Conservation (phyloP, 2,888 invertebrate genomes). For the Galeopsomyia nigrocyanea region DNA sequence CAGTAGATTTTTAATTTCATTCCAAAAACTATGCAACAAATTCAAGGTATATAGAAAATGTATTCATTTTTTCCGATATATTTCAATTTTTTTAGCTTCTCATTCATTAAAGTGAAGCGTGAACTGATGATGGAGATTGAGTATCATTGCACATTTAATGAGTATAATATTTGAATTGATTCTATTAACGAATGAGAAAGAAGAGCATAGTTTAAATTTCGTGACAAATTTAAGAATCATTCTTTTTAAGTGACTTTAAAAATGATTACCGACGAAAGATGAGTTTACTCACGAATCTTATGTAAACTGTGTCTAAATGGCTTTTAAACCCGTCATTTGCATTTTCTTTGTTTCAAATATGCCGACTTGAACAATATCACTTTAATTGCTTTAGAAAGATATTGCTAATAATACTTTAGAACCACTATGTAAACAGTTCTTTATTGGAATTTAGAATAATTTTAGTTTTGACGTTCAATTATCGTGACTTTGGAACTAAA, state of each 20-base stretch:
- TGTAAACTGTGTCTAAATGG: conserved; percentile 28
- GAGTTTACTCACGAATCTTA: conserved; percentile 30
- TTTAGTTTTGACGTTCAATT: not conserved
- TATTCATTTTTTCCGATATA: too few species aligned
- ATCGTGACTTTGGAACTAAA: not conserved
- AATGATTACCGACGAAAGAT: conserved; percentile 41
- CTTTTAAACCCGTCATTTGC: conserved; percentile 11
- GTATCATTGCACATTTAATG: too few species aligned
- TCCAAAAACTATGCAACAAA: not conserved
- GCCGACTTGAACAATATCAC: not conserved
- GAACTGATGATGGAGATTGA: not conserved
- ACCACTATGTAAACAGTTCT: not conserved
- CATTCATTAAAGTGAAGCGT: not conserved
- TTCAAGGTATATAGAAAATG: not conserved
- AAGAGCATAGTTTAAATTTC: not conserved
- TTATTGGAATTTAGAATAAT: not conserved
- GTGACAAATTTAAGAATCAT: not conserved
- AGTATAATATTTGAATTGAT: too few species aligned
- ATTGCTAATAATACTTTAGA: not conserved
- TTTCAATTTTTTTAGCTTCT: not conserved
- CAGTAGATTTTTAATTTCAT: conserved; percentile 11
- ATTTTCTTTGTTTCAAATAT: conserved; percentile 8
- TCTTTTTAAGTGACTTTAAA: conserved; percentile 31
- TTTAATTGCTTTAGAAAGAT: too few species aligned
- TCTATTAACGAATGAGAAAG: not conserved